Conservation (phyloP, 2,888 invertebrate species). For the Gymnocheta viridis region DNA sequence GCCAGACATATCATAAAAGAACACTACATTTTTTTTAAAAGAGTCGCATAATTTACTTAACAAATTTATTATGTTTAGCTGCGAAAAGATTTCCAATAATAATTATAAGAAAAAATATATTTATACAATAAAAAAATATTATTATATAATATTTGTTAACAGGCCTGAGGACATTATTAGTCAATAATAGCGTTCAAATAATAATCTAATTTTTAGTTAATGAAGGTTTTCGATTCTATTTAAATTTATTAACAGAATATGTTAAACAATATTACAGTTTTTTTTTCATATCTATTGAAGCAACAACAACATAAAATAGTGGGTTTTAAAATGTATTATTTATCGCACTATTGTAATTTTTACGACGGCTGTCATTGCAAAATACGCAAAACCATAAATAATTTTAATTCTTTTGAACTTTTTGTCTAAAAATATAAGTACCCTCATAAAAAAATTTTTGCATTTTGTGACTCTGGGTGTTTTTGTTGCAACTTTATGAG, state of each 20-base stretch:
- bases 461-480: conserved; percentile 12
- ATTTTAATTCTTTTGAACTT: neutral
- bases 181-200: neutral
- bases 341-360: conserved; percentile 1
- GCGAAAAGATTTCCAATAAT: too few species aligned
- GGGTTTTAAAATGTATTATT: conserved; percentile 9
- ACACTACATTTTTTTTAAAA: too few species aligned
- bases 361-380: neutral
- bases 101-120: too few species aligned
- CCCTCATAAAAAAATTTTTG: conserved; percentile 31
- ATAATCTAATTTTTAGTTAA: neutral
- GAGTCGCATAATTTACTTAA: too few species aligned
- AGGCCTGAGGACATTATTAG: neutral
- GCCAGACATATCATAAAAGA: too few species aligned
- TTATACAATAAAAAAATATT: too few species aligned
- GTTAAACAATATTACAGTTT: neutral
- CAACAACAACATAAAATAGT: neutral
- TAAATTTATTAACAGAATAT: neutral
- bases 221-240: neutral
- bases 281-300: neutral
- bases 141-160: too few species aligned
- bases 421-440: neutral
- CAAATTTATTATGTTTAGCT: too few species aligned
- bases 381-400: conserved; percentile 9
- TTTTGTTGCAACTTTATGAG: conserved; percentile 34